Conservation (phyloP, 2,113 vertebrate species). For the Meleagris gallopavo region DNA sequence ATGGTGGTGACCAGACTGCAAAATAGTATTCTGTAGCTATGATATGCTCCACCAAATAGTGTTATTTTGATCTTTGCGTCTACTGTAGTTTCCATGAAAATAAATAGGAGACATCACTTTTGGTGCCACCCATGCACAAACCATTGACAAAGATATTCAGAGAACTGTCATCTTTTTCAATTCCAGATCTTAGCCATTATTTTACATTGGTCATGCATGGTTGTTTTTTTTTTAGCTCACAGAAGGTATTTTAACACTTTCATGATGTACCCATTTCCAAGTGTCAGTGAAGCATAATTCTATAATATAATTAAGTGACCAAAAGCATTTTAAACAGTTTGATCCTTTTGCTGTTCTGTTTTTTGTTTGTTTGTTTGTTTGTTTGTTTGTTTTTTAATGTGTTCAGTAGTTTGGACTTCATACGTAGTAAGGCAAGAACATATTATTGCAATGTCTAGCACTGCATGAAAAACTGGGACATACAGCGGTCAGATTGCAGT, state of each 20-base stretch:
- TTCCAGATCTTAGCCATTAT: neutral
- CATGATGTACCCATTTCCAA: neutral
- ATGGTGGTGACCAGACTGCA: too few relatives aligned
- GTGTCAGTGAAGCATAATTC: neutral
- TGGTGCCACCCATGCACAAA: neutral
- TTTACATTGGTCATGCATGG: neutral
- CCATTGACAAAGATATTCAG: neutral
- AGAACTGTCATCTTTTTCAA: neutral
- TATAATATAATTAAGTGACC: neutral
- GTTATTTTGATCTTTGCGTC: too few relatives aligned
- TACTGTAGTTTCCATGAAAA: too few relatives aligned
- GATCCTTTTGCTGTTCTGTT: neutral
- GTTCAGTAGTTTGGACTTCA: neutral
- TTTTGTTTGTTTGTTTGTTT: fast-evolving
- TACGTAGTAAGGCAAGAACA: neutral
- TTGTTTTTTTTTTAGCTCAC: neutral
- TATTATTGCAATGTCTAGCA: neutral
- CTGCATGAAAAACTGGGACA: neutral
- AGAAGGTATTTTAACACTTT: neutral
- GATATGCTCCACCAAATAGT: too few relatives aligned
- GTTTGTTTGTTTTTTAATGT: fast-evolving
- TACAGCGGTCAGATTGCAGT: fast-evolving
- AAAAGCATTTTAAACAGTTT: neutral
- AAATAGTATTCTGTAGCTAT: too few relatives aligned
- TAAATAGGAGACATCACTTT: too few relatives aligned